These are phyloP conservation scores for Drosophila parvula DNA, from an alignment of 1,140 invertebrate genomes.

Conservation along the genomic window DNA sequence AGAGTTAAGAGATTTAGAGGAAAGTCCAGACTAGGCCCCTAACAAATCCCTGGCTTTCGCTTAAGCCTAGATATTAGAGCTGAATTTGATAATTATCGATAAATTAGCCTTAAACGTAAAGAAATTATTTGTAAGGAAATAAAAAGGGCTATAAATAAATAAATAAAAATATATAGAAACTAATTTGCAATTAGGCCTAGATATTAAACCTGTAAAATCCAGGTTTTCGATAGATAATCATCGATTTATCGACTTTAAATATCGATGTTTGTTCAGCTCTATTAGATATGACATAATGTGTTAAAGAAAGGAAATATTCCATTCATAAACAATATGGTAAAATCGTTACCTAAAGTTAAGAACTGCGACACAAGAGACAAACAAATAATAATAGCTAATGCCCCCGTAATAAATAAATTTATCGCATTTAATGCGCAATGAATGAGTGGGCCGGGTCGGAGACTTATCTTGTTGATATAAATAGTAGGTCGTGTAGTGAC, in stretches of 20 bases:
- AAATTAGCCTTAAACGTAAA: no score
- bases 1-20: background rate
- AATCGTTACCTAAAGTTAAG: background rate
- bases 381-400: constrained; percentile 46
- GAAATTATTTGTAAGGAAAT: no score
- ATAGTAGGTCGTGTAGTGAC: constrained; percentile 8
- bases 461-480: constrained; percentile 40
- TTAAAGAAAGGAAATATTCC: background rate
- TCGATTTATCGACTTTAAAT: no score
- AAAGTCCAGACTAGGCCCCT: background rate
- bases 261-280: no score
- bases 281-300: no score
- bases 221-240: no score
- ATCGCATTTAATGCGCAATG: constrained; percentile 68
- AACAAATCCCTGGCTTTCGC: background rate
- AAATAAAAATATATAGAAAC: no score
- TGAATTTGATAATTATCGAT: no score
- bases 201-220: no score
- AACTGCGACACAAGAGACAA: constrained; percentile 12
- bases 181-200: no score
- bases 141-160: no score
- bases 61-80: no score
- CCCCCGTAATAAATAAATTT: constrained; percentile 66
- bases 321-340: background rate
- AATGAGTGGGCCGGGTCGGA: constrained; percentile 39